Conservation (phyloP, 2,113 vertebrate species). For the Ciconia boyciana region DNA sequence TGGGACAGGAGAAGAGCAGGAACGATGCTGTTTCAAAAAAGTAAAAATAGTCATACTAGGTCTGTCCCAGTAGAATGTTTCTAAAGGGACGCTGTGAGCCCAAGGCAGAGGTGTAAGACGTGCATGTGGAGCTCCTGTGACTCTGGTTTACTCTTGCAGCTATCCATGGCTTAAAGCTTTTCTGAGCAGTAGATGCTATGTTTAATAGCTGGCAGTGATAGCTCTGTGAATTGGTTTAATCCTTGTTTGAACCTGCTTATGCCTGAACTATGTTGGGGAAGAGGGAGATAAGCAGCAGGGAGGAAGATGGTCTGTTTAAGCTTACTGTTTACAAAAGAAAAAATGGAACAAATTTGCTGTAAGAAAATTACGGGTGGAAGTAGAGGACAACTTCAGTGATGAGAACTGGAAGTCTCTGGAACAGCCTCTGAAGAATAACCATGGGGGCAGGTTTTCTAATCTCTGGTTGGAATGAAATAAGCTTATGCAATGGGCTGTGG, state of each 20-base stretch:
- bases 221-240: neutral
- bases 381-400: neutral
- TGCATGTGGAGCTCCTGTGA: rapidly evolving
- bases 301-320: neutral
- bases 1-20: neutral
- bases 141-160: neutral
- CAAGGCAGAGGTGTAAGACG: neutral
- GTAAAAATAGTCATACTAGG: neutral
- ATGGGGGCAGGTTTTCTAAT: neutral
- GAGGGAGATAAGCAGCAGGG: neutral
- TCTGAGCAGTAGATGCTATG: neutral
- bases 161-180: neutral
- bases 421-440: neutral
- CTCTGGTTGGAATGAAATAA: neutral
- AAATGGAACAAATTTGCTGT: neutral
- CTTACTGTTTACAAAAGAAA: neutral
- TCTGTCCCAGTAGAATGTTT: neutral
- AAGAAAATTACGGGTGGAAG: neutral
- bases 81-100: neutral
- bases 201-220: neutral
- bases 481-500: neutral
- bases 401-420: neutral
- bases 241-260: neutral
- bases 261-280: neutral
- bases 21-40: neutral